Evolutionary conservation across 1,140 invertebrate genomes (phyloP).

Genomic region (Brachionus plicatilis): DNA sequence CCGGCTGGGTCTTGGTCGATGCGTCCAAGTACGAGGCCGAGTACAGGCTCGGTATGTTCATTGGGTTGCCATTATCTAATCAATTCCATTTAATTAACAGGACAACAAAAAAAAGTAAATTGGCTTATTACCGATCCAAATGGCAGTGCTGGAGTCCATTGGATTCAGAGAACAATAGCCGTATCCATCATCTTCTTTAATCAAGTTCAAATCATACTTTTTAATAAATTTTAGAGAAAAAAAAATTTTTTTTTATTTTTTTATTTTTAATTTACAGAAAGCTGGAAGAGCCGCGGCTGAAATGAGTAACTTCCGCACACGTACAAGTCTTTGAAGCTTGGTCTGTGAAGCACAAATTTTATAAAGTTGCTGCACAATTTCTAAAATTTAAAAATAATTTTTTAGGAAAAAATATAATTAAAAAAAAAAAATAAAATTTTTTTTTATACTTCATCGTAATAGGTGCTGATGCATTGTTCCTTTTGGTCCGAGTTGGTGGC

Average conservation of each 20-base stretch:
- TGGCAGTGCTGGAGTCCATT: slow-evolving; percentile 9
- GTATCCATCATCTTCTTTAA: slow-evolving; percentile 41
- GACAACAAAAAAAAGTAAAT: background rate
- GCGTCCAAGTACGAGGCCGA: slow-evolving; percentile 21
- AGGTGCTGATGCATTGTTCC: slow-evolving; percentile 20
- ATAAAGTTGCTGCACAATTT: slow-evolving; percentile 28
- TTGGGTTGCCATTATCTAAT: slow-evolving; percentile 27
- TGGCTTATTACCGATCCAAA: slow-evolving; percentile 6
- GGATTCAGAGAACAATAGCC: slow-evolving; percentile 37
- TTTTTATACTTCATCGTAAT: slow-evolving; percentile 1
- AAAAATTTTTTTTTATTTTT: background rate
- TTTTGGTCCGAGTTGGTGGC: slow-evolving; percentile 15
- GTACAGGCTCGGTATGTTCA: slow-evolving; percentile 16
- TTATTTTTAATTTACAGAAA: background rate
- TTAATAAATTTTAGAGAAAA: background rate
- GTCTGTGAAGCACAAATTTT: slow-evolving; percentile 17
- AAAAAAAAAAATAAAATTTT: background rate
- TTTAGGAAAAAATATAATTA: background rate
- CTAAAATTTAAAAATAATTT: background rate
- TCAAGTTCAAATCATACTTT: slow-evolving; percentile 28
- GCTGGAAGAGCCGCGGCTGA: slow-evolving; percentile 1
- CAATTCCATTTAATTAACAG: background rate
- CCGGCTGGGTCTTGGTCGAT: slow-evolving; percentile 27
- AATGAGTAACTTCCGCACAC: slow-evolving; percentile 29
- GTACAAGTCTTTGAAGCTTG: background rate